phyloP scores from a whole-genome alignment of 1,140 invertebrate species.

The Adoxophyes honmai region DNA sequence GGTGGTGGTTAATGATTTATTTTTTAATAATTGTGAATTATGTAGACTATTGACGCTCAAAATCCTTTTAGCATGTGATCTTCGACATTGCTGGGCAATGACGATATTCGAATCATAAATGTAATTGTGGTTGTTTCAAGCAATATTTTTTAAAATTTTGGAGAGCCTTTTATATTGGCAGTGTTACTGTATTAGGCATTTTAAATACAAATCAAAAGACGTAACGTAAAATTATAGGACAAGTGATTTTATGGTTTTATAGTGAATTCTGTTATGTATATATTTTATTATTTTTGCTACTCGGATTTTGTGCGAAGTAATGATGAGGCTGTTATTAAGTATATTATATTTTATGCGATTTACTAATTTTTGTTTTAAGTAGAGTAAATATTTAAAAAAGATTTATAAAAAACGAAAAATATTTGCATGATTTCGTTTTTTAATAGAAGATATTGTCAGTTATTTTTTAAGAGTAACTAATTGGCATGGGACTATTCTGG shows the following conservation, averaged over 20 bases:
- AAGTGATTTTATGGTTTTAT: too few species aligned
- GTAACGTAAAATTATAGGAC: too few species aligned
- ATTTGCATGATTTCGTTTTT: constrained; percentile 10
- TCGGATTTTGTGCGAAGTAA: constrained; percentile 1
- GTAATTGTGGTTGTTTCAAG: too few species aligned
- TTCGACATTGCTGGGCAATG: too few species aligned
- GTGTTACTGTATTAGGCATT: too few species aligned
- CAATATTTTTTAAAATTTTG: too few species aligned
- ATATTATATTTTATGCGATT: constrained; percentile 1
- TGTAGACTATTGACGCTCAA: not conserved
- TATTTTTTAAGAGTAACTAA: not conserved
- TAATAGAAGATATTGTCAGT: constrained; percentile 3
- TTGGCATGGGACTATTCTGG: not conserved
- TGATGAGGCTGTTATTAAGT: not conserved
- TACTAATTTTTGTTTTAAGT: constrained; percentile 2
- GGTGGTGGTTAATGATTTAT: constrained; percentile 8
- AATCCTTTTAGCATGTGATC: not conserved
- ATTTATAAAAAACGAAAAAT: constrained; percentile 10
- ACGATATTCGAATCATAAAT: too few species aligned
- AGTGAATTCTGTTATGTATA: not conserved
- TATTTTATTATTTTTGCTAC: constrained; percentile 5
- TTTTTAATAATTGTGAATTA: not conserved
- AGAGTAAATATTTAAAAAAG: not conserved
- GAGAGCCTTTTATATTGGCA: too few species aligned
- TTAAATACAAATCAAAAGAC: too few species aligned